A percentile compares a stretch with the other conserved stretches of the same genome.
Evolutionary conservation across 2,888 invertebrate species (phyloP).

Genomic region (Loripinus fragilis): DNA sequence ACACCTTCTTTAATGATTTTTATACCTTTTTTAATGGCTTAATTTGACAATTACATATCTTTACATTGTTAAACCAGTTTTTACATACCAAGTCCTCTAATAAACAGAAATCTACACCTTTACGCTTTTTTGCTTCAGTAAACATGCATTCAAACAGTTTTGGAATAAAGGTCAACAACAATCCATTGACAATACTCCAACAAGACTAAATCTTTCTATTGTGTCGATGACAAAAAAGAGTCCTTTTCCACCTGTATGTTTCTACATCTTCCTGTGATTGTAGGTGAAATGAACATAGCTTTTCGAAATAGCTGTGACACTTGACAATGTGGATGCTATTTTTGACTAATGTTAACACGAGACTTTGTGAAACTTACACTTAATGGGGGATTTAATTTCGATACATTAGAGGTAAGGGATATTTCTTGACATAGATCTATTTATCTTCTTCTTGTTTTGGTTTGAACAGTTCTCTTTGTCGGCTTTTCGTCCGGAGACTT

Average conservation of each 20-base stretch:
- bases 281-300: not conserved
- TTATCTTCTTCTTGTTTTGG: too few relatives aligned
- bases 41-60: constrained; percentile 19
- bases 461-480: too few relatives aligned
- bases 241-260: not conserved
- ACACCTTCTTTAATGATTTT: not conserved
- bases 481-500: too few relatives aligned
- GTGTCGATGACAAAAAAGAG: not conserved
- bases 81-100: constrained; percentile 4
- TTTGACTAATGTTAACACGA: constrained; percentile 6
- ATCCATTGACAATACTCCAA: constrained; percentile 10
- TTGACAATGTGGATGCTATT: constrained; percentile 1
- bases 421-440: not conserved
- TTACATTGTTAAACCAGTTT: not conserved
- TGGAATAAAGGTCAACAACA: constrained; percentile 19
- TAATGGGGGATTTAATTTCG: constrained; percentile 1
- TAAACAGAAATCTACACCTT: constrained; percentile 22
- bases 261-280: not conserved
- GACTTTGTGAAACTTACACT: not conserved
- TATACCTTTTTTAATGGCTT: not conserved
- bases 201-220: not conserved
- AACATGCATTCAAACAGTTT: constrained; percentile 20
- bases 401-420: not conserved
- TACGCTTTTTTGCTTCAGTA: constrained; percentile 22
- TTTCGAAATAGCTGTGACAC: not conserved